phyloP scores from a whole-genome alignment of 1,140 invertebrate species.

The Rhagoletis pomonella region DNA sequence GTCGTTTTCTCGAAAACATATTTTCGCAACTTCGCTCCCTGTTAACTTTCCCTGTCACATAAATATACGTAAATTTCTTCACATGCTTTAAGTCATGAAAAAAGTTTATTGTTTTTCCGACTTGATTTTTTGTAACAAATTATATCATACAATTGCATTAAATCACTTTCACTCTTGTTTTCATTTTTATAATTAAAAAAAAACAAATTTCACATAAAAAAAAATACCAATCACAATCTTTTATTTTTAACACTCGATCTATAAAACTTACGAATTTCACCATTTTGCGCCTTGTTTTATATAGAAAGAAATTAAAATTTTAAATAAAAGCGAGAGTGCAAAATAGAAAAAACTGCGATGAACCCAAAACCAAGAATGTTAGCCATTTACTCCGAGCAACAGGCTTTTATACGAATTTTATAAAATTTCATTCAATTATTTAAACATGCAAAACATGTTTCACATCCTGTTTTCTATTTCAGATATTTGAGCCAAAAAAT shows the following conservation, averaged over 20 bases:
- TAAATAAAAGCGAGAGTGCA: constrained; percentile 55
- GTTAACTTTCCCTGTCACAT: too few species aligned
- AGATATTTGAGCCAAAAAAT: constrained; percentile 27
- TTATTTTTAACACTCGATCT: not conserved
- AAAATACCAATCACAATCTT: not conserved
- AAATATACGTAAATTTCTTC: too few species aligned
- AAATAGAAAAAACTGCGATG: constrained; percentile 65
- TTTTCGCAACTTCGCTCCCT: too few species aligned
- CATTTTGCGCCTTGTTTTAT: constrained; percentile 58
- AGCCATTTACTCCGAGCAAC: not conserved
- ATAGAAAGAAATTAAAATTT: constrained; percentile 20
- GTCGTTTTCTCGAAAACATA: too few species aligned
- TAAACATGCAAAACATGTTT: constrained; percentile 74
- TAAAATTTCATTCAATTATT: constrained; percentile 55
- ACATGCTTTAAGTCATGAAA: too few species aligned
- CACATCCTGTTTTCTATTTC: constrained; percentile 63
- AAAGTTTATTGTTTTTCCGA: too few species aligned
- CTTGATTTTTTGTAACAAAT: too few species aligned
- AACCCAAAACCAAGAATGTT: constrained; percentile 60
- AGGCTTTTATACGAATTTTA: constrained; percentile 66
- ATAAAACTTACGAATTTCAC: constrained; percentile 68
- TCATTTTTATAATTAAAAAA: not conserved
- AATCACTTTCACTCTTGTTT: not conserved
- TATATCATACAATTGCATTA: not conserved
- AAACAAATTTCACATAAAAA: not conserved